These are phyloP conservation scores for Heterodera filipjevi DNA, from an alignment of 2,888 invertebrate genomes.

Conservation along the genomic window DNA sequence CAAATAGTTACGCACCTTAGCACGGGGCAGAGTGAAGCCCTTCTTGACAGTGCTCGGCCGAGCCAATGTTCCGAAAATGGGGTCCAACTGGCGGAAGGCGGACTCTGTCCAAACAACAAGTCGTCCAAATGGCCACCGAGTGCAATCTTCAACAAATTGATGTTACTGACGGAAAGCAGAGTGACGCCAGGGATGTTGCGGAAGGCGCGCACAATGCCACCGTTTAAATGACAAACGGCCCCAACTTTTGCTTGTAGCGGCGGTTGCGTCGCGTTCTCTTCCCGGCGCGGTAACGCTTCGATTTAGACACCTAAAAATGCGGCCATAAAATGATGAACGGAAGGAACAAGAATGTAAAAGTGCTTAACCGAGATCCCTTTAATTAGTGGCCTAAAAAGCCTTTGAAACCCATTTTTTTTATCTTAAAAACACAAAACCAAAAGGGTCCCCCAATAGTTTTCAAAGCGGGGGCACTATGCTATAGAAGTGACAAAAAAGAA, in stretches of 20 bases:
- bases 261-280: slow-evolving; percentile 99
- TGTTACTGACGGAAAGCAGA: slow-evolving; percentile 80
- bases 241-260: slow-evolving; percentile 90
- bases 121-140: slow-evolving; percentile 93
- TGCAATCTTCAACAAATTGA: slow-evolving; percentile 91
- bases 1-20: slow-evolving; percentile 72
- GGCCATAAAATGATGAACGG: too few relatives aligned
- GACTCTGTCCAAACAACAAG: slow-evolving; percentile 99
- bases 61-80: slow-evolving; percentile 80
- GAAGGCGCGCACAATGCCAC: slow-evolving; percentile 90
- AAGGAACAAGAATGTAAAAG: too few relatives aligned
- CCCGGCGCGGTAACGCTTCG: slow-evolving; percentile 86
- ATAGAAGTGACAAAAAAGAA: too few relatives aligned
- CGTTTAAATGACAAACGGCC: slow-evolving; percentile 94
- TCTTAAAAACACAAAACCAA: too few relatives aligned
- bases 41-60: slow-evolving; percentile 77
- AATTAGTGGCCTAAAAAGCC: too few relatives aligned
- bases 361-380: too few relatives aligned
- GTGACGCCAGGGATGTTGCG: slow-evolving; percentile 95
- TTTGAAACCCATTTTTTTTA: too few relatives aligned
- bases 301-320: slow-evolving; percentile 62
- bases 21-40: slow-evolving; percentile 80
- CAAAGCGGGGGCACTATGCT: too few relatives aligned
- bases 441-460: too few relatives aligned
- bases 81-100: slow-evolving; percentile 86